Conservation (phyloP, 2,888 invertebrate genomes). For the Galeruca laticollis region DNA sequence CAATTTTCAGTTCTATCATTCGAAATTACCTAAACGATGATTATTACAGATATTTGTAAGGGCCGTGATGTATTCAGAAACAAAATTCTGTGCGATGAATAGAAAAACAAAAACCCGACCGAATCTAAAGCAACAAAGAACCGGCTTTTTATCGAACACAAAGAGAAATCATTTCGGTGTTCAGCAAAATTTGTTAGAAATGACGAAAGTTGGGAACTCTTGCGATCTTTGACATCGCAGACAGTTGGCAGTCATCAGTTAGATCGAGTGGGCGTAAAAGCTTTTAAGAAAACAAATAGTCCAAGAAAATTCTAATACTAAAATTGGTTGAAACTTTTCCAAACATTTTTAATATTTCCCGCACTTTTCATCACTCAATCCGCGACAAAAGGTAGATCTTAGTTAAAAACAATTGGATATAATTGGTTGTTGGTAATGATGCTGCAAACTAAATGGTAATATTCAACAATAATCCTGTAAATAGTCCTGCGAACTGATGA, state of each 20-base stretch:
- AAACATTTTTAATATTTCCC: no score
- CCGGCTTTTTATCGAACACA: background rate
- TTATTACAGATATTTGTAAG: no score
- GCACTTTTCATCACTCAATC: no score
- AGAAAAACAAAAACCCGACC: background rate
- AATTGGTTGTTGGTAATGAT: no score
- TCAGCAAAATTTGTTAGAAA: conserved; percentile 15
- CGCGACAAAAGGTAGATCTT: no score
- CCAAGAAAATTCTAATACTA: background rate
- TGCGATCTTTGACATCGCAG: conserved; percentile 19
- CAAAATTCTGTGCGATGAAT: background rate
- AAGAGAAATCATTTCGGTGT: conserved; percentile 20
- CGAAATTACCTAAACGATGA: no score
- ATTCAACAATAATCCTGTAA: no score
- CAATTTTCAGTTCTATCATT: no score
- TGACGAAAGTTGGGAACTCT: conserved; percentile 9
- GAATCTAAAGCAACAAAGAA: conserved; percentile 2
- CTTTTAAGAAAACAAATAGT: conserved; percentile 7
- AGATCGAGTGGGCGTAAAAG: conserved; percentile 20
- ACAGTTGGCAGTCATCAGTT: conserved; percentile 17
- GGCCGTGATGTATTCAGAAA: background rate
- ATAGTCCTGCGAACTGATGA: no score
- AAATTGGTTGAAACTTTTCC: background rate
- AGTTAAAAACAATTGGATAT: no score
- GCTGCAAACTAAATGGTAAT: no score